Percentiles rank a stretch among this genome's conserved stretches.
phyloP scores from a whole-genome alignment of 2,113 vertebrate genomes.

The Anoplopoma fimbria region DNA sequence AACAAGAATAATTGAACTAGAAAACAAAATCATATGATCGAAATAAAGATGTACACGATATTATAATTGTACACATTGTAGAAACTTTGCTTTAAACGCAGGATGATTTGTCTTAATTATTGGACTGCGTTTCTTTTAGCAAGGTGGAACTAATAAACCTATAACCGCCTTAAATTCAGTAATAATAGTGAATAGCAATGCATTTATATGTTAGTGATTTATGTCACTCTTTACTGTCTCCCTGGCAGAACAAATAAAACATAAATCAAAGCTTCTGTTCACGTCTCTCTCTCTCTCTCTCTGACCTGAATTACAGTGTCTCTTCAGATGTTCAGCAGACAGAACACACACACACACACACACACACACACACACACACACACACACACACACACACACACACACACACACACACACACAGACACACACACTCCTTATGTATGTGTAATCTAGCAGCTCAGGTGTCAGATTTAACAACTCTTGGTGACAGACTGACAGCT shows the following conservation, averaged over 20 bases:
- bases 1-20: too few species aligned
- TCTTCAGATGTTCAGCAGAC: background rate
- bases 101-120: background rate
- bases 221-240: background rate
- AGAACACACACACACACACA: background rate
- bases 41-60: too few species aligned
- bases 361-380: background rate
- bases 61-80: too few species aligned
- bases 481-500: constrained; percentile 42
- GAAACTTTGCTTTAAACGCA: background rate
- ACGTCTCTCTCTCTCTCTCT: constrained; percentile 2
- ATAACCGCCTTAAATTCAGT: background rate
- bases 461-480: constrained; percentile 37
- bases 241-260: background rate
- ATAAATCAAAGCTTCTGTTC: background rate
- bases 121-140: background rate
- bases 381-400: background rate
- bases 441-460: constrained; percentile 43
- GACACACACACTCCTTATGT: background rate
- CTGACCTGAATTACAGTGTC: constrained; percentile 19
- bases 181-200: background rate
- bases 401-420: background rate
- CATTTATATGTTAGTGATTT: background rate
- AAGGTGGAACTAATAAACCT: background rate
- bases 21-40: too few species aligned